Conservation (phyloP, 2,888 invertebrate genomes). For the Tipula confusa region DNA sequence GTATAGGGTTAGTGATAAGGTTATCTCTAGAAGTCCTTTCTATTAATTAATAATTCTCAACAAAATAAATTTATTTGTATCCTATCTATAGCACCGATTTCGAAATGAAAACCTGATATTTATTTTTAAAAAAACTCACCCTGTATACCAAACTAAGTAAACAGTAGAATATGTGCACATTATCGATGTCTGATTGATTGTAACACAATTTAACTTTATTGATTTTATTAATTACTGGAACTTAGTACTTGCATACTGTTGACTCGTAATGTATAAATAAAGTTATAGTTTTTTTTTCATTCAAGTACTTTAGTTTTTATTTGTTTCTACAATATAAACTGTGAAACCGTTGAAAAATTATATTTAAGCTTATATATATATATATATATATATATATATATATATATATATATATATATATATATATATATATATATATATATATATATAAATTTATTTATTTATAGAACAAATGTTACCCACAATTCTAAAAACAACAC, state of each 20-base stretch:
- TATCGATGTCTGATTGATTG: neutral
- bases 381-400: neutral
- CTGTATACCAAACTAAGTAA: too few species aligned
- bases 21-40: too few species aligned
- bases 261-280: neutral
- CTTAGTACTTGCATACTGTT: neutral
- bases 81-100: too few species aligned
- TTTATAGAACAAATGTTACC: neutral
- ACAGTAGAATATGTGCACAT: too few species aligned
- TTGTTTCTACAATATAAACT: neutral
- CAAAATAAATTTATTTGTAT: too few species aligned
- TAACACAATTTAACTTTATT: neutral
- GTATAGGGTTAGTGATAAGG: too few species aligned
- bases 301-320: neutral
- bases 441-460: neutral
- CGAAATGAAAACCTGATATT: too few species aligned
- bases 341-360: neutral
- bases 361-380: too few species aligned
- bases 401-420: neutral
- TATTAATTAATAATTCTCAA: too few species aligned
- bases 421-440: neutral
- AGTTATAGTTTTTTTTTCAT: neutral
- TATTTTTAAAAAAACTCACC: too few species aligned
- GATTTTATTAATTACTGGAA: neutral
- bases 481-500: neutral